These are phyloP conservation scores for Nyctibius grandis DNA, from an alignment of 2,797 vertebrate species.

Conservation along the genomic window DNA sequence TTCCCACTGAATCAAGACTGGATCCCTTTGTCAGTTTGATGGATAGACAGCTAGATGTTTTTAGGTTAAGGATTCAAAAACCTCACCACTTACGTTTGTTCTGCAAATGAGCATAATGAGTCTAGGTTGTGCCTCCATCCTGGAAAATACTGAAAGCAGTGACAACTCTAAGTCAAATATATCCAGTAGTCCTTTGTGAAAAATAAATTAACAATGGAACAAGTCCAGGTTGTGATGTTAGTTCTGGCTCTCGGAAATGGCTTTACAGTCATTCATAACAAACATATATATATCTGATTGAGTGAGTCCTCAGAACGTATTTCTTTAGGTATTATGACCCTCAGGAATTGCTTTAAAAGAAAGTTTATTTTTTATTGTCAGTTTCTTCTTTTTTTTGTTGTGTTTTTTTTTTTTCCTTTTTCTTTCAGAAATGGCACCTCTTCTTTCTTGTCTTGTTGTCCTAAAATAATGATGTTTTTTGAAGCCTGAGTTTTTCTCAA, in stretches of 20 bases:
- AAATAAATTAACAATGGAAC: not conserved
- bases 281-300: not conserved
- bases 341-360: not conserved
- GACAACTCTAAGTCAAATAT: not conserved
- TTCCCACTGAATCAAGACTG: not conserved
- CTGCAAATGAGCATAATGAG: not conserved
- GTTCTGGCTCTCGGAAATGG: not conserved
- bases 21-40: not conserved
- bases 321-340: not conserved
- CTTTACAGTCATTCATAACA: not conserved
- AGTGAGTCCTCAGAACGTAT: not conserved
- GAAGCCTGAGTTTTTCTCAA: not conserved
- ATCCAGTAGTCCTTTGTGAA: not conserved
- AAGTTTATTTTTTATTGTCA: not conserved
- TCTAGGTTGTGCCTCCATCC: not conserved
- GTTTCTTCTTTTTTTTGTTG: not conserved
- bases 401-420: not conserved
- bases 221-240: not conserved
- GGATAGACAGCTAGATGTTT: not conserved
- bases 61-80: not conserved
- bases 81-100: not conserved
- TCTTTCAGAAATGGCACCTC: not conserved
- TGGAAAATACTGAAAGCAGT: not conserved
- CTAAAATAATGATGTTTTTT: not conserved
- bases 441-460: not conserved